phyloP scores from a whole-genome alignment of 2,113 vertebrate genomes.

The Ceuthmochares aereus region DNA sequence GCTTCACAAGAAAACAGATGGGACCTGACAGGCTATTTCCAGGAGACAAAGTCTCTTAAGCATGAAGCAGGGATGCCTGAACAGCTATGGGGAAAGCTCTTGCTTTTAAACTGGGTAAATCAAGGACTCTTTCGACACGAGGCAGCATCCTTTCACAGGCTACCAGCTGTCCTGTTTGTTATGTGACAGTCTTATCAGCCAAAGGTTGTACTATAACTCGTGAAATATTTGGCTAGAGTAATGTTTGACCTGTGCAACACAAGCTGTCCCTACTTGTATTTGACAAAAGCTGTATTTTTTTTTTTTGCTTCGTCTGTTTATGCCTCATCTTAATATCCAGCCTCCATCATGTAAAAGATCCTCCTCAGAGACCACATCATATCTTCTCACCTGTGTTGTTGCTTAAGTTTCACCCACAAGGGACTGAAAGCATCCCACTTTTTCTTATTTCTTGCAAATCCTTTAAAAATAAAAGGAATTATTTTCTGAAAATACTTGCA shows the following conservation, averaged over 20 bases:
- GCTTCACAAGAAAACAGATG: conserved; percentile 77
- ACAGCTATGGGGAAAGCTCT: conserved; percentile 33
- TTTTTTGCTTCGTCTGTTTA: neutral
- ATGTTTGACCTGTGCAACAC: conserved; percentile 11
- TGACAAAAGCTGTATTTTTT: neutral
- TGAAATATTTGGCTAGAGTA: neutral
- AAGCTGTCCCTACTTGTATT: neutral
- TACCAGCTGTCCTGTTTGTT: conserved; percentile 43
- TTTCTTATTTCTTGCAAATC: neutral
- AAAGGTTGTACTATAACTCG: neutral
- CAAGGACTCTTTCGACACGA: conserved; percentile 50
- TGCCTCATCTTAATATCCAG: neutral
- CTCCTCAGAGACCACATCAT: neutral
- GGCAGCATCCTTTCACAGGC: conserved; percentile 17
- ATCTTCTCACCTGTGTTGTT: neutral
- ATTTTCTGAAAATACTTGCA: conserved; percentile 6
- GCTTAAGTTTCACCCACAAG: neutral
- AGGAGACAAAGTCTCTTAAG: conserved; percentile 70
- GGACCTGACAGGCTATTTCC: conserved; percentile 80
- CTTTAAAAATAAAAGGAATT: neutral
- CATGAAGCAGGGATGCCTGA: conserved; percentile 68
- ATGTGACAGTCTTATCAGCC: conserved; percentile 19
- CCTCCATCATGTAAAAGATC: neutral
- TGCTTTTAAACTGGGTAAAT: conserved; percentile 40
- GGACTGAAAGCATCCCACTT: neutral